Conservation (phyloP, 2,113 vertebrate species). For the Struthidea cinerea region DNA sequence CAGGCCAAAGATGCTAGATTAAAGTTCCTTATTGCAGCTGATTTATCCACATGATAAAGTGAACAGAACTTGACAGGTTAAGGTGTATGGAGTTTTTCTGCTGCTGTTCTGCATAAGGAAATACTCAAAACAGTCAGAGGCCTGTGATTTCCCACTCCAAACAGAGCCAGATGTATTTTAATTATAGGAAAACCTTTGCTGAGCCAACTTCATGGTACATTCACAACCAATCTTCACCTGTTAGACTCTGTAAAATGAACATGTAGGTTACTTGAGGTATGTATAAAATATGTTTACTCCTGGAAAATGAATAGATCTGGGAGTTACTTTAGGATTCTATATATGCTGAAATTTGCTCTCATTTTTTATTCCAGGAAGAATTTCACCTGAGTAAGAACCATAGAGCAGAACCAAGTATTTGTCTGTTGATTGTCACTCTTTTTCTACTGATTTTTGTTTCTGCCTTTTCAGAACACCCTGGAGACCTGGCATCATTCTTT, state of each 20-base stretch:
- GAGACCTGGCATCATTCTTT: not conserved
- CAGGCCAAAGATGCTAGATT: not conserved
- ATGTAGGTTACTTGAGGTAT: not conserved
- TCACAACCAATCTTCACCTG: not conserved
- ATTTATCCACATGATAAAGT: not conserved
- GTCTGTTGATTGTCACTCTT: not conserved
- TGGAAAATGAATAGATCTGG: not conserved
- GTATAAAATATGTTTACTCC: not conserved
- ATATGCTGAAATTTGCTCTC: not conserved
- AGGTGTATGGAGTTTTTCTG: not conserved
- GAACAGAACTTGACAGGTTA: not conserved
- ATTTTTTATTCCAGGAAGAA: not conserved
- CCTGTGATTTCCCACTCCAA: not conserved
- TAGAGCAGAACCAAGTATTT: not conserved
- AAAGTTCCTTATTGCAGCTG: not conserved
- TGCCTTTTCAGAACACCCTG: not conserved
- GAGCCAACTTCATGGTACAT: not conserved
- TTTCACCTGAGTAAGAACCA: not conserved
- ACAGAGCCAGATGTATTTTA: slow-evolving; percentile 2
- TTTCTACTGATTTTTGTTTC: not conserved
- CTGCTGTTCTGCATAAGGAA: not conserved
- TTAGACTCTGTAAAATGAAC: not conserved
- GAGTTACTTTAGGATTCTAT: not conserved
- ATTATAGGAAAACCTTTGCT: not conserved
- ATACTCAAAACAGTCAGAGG: not conserved